phyloP scores from a whole-genome alignment of 2,888 invertebrate species.

The Elysia crispata region DNA sequence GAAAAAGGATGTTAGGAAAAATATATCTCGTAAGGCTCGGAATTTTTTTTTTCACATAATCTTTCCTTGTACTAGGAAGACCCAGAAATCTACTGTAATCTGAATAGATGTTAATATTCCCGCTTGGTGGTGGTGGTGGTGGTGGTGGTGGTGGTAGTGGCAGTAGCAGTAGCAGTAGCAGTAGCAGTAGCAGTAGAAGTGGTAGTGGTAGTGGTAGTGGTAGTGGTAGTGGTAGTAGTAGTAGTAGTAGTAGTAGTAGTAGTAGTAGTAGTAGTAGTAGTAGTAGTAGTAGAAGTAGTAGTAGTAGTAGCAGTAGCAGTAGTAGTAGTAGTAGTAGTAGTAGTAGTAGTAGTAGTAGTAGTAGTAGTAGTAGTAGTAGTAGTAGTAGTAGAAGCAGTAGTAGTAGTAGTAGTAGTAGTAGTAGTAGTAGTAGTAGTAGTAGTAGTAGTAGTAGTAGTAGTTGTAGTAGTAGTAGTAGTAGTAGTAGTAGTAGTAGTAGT shows the following conservation, averaged over 20 bases:
- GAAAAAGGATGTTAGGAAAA: too few relatives aligned
- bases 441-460: slow-evolving; percentile 26
- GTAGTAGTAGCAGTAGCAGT: slow-evolving; percentile 27
- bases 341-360: slow-evolving; percentile 31
- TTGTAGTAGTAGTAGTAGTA: slow-evolving; percentile 23
- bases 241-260: slow-evolving; percentile 15
- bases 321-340: slow-evolving; percentile 26
- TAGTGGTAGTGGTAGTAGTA: slow-evolving; percentile 19
- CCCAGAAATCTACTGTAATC: too few relatives aligned
- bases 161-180: too few relatives aligned
- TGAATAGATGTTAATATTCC: too few relatives aligned
- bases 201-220: too few relatives aligned
- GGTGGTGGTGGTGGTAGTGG: too few relatives aligned
- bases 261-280: slow-evolving; percentile 34
- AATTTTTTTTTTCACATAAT: too few relatives aligned
- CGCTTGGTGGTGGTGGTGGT: too few relatives aligned
- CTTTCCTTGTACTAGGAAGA: too few relatives aligned
- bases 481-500: slow-evolving; percentile 22
- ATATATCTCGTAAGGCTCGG: too few relatives aligned
- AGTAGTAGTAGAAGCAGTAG: too few relatives aligned
- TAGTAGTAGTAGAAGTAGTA: slow-evolving; percentile 31
- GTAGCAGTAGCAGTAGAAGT: too few relatives aligned
- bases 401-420: slow-evolving; percentile 12
- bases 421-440: slow-evolving; percentile 25
- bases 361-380: slow-evolving; percentile 24